A percentile compares a stretch with the other conserved stretches of the same genome.
Evolutionary conservation across 1,140 invertebrate species (phyloP).

Genomic region (Drosophila parvula): DNA sequence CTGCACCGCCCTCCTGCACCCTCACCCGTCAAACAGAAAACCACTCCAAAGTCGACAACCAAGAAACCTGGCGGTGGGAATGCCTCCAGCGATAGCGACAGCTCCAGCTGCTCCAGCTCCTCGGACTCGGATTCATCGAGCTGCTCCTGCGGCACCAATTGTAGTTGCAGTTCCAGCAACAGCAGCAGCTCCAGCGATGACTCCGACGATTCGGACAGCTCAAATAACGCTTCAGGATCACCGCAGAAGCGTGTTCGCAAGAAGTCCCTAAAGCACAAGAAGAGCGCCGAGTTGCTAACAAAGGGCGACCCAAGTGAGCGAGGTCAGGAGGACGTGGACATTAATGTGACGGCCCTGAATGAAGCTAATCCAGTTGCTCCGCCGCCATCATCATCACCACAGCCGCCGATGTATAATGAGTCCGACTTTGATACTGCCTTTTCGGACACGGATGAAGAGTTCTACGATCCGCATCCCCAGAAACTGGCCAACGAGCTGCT

Average conservation of each 20-base stretch:
- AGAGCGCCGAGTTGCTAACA: constrained; percentile 38
- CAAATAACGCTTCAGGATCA: constrained; percentile 42
- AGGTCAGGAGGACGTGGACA: constrained; percentile 31
- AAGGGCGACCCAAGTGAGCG: constrained; percentile 1
- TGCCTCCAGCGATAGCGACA: constrained; percentile 90
- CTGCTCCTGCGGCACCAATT: constrained; percentile 89
- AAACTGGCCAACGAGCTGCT: constrained; percentile 88
- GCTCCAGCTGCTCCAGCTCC: constrained; percentile 87
- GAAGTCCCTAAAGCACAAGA: constrained; percentile 48
- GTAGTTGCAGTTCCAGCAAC: constrained; percentile 89
- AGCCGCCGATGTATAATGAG: constrained; percentile 85
- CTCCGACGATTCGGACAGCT: constrained; percentile 79
- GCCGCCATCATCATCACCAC: constrained; percentile 43
- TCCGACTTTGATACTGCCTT: constrained; percentile 93
- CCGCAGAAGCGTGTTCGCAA: constrained; percentile 43
- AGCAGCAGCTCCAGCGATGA: constrained; percentile 88
- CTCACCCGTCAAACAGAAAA: constrained; percentile 32
- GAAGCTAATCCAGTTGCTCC: constrained; percentile 26
- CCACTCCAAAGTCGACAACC: constrained; percentile 14
- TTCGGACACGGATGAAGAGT: constrained; percentile 93
- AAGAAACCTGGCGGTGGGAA: constrained; percentile 72
- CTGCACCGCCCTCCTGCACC: constrained; percentile 67
- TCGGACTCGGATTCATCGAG: constrained; percentile 84
- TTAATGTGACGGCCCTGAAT: constrained; percentile 42
- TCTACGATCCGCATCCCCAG: constrained; percentile 92